Conservation (phyloP, 2,888 invertebrate species). For the Drosophila bunnanda region DNA sequence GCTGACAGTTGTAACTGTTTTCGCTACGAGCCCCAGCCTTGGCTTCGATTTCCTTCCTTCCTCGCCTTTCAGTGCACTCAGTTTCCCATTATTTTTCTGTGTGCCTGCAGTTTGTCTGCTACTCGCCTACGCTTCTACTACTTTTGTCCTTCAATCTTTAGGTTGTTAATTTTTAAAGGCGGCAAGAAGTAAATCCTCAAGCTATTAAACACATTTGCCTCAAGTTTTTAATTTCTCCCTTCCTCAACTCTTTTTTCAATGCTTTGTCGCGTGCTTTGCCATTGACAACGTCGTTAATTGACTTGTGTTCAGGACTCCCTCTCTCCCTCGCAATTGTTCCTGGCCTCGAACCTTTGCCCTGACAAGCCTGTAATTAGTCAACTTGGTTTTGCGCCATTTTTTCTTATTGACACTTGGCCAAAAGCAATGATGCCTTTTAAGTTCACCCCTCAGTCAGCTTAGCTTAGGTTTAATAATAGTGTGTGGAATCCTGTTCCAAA, state of each 20-base stretch:
- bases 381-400: slow-evolving; percentile 57
- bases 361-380: slow-evolving; percentile 67
- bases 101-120: not conserved
- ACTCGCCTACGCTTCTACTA: not conserved
- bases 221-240: slow-evolving; percentile 15
- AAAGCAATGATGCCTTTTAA: slow-evolving; percentile 40
- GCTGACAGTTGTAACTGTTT: slow-evolving; percentile 78
- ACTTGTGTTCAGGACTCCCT: slow-evolving; percentile 54
- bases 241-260: slow-evolving; percentile 10
- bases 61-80: slow-evolving; percentile 7
- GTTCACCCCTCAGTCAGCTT: slow-evolving; percentile 10
- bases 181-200: slow-evolving; percentile 45
- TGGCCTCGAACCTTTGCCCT: slow-evolving; percentile 13
- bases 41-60: slow-evolving; percentile 5
- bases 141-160: slow-evolving; percentile 23
- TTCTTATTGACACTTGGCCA: slow-evolving; percentile 66
- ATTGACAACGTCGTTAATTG: slow-evolving; percentile 68
- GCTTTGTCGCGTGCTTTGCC: slow-evolving; percentile 38
- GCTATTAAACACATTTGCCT: slow-evolving; percentile 50
- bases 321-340: slow-evolving; percentile 10
- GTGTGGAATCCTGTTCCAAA: not conserved
- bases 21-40: slow-evolving; percentile 34
- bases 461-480: slow-evolving; percentile 44
- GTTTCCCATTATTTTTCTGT: not conserved
- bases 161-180: slow-evolving; percentile 37